phyloP scores from a whole-genome alignment of 2,797 vertebrate genomes.

The Salmo trutta region DNA sequence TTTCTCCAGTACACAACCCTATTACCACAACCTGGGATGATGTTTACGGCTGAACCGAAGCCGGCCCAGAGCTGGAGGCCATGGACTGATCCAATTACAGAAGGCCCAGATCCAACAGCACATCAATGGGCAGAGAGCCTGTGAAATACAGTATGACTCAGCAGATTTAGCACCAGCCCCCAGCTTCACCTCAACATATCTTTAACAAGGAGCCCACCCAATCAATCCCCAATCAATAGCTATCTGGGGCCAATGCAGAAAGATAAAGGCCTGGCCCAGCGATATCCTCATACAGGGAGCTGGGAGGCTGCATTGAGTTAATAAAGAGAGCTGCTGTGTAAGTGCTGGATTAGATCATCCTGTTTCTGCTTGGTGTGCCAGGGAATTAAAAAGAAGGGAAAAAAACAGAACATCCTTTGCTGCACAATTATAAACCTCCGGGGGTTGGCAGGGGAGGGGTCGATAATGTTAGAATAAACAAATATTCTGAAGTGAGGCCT shows the following conservation, averaged over 20 bases:
- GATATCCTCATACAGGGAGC: conserved; percentile 2
- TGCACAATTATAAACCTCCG: conserved; percentile 1
- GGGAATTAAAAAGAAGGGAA: not conserved
- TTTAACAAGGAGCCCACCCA: conserved; percentile 67
- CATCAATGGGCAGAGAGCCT: conserved; percentile 19
- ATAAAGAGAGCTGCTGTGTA: not conserved
- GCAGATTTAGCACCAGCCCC: conserved; percentile 63
- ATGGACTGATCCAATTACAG: conserved; percentile 37
- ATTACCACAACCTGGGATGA: not conserved
- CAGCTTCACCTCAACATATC: conserved; percentile 67
- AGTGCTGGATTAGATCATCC: not conserved
- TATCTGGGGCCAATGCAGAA: conserved; percentile 49
- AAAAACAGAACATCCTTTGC: not conserved
- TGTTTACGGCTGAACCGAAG: not conserved
- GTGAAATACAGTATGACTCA: conserved; percentile 61
- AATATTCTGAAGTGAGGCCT: conserved; percentile 46
- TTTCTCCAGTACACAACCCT: not conserved
- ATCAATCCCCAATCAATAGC: conserved; percentile 75
- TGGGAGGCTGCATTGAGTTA: conserved; percentile 19
- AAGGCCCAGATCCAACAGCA: conserved; percentile 18
- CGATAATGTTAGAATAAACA: conserved; percentile 64
- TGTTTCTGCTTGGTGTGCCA: not conserved
- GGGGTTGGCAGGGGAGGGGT: conserved; percentile 26
- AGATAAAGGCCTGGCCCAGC: conserved; percentile 2
- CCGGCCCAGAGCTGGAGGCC: not conserved